Base-by-base conservation (phyloP, 2,113 vertebrate genomes). In the Anser cygnoides region DNA sequence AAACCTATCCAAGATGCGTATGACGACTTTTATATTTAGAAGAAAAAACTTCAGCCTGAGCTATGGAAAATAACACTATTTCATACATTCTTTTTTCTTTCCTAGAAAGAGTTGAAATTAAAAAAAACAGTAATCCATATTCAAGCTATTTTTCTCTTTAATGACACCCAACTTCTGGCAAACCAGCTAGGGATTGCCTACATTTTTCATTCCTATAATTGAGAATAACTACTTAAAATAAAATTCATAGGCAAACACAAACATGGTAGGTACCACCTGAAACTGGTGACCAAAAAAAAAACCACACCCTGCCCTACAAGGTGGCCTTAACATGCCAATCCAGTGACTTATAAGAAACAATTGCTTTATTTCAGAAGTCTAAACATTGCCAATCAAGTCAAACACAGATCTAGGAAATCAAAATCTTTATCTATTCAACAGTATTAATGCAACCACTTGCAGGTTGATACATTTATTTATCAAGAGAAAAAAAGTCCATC, bases 361-460 rank as follows among this genome's bases (percentile, higher is more conserved):
- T 3, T 46, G 39, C 7, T 50, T 44, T 33, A 77, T 29, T 61
- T 70, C 68, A 83, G 26, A 54, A 52, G 15, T 57, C n/a, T 77
- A 46, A 88, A 89, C 14, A 19, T 13, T 10, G n/a, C 15, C 15
- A 21, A 17, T 57, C 17, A 65, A 71, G 70, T 41, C 22, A 63
- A 79, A 83, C 33, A 25, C 6, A 14, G 6, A 85, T 31, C 0
- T 0, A 82, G 12, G 29, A 2, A 83, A 13, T 46, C 11, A 66
- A 63, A 79, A 61, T 43, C 37, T 49, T 82, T 46, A 28, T 26
- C 54, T 59, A 15, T 11, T 46, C 39, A 76, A 43, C 3, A 41
- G 25, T 6, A 3, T 19, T 46, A 79, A 22, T 4, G 3, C n/a
- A 50, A 52, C 29, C 35, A 72, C 37, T 39, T 52, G 50, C 50